Conservation (phyloP, 1,140 invertebrate species). For the Aleiodes sp. region DNA sequence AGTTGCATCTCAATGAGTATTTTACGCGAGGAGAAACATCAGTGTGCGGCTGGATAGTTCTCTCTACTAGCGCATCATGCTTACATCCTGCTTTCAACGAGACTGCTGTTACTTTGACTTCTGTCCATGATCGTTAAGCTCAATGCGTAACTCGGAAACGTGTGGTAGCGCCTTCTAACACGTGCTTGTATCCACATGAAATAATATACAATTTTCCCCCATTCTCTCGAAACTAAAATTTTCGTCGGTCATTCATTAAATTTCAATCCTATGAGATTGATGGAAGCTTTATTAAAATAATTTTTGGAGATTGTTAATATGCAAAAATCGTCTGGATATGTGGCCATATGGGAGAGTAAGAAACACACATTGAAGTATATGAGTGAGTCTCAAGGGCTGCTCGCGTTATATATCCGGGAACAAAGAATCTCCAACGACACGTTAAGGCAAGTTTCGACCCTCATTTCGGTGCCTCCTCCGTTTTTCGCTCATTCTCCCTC, state of each 20-base stretch:
- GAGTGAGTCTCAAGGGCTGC: not conserved
- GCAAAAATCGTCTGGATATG: not conserved
- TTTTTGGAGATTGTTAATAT: too few species aligned
- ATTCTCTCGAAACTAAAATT: too few species aligned
- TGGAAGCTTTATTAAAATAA: too few species aligned
- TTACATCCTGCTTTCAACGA: conserved; percentile 39
- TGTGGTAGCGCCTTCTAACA: not conserved
- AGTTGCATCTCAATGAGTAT: conserved; percentile 64
- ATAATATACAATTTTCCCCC: not conserved
- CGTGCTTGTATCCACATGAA: not conserved
- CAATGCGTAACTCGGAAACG: not conserved
- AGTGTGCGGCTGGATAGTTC: conserved; percentile 16
- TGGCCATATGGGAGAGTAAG: not conserved
- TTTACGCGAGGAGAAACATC: conserved; percentile 24
- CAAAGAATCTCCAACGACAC: not conserved
- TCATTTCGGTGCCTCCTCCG: not conserved
- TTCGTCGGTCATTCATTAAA: too few species aligned
- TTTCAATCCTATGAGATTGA: too few species aligned
- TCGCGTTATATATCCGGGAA: conserved; percentile 1
- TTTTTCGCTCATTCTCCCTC: not conserved
- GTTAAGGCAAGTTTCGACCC: not conserved
- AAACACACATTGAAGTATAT: conserved; percentile 4
- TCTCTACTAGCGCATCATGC: conserved; percentile 27
- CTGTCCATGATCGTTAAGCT: not conserved
- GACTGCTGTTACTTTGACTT: not conserved